Conservation (phyloP, 2,113 vertebrate species). For the Numenius arquata region DNA sequence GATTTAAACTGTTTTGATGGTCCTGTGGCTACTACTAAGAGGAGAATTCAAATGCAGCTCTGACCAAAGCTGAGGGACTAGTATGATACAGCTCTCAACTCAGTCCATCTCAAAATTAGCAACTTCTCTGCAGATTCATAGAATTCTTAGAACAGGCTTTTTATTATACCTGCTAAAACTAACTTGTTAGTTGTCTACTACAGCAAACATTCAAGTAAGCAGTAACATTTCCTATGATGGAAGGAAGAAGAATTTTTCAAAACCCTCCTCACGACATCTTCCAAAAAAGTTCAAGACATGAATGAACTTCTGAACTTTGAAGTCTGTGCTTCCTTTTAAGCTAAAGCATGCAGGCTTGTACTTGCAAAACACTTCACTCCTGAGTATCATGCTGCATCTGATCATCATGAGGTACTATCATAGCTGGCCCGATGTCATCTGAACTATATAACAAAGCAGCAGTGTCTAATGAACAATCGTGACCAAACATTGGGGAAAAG, state of each 20-base stretch:
- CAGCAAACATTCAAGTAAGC: neutral
- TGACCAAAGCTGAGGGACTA: neutral
- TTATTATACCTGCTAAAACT: neutral
- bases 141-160: neutral
- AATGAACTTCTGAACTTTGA: neutral
- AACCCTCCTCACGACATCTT: neutral
- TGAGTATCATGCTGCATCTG: slow-evolving; percentile 40
- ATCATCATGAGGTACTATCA: slow-evolving; percentile 42
- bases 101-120: neutral
- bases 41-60: neutral
- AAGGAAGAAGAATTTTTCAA: neutral
- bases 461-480: slow-evolving; percentile 44
- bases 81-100: neutral
- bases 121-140: neutral
- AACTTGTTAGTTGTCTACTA: neutral
- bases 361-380: neutral
- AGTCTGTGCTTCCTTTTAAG: neutral
- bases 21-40: neutral
- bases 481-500: neutral
- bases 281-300: neutral
- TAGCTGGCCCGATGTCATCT: neutral
- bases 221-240: neutral
- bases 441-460: slow-evolving; percentile 45
- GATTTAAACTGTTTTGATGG: neutral
- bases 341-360: neutral